These are phyloP conservation scores for Pedetes capensis DNA, from an alignment of 2,113 vertebrate species.

Conservation along the genomic window DNA sequence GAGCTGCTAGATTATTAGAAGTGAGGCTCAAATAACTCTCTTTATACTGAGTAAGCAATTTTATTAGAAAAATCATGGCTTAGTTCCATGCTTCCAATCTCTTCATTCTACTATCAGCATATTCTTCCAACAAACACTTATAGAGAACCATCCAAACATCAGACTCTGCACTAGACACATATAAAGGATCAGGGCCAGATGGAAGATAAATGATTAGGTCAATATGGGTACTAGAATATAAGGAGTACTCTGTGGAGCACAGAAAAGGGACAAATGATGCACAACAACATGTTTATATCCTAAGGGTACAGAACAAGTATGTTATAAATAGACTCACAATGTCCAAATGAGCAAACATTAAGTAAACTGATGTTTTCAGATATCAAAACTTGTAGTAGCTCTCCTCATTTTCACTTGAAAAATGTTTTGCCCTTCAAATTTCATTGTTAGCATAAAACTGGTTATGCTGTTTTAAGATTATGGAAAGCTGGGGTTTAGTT, in stretches of 20 bases:
- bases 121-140: neutral
- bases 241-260: neutral
- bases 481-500: too few relatives aligned
- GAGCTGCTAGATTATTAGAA: neutral
- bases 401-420: neutral
- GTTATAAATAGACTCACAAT: neutral
- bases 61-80: neutral
- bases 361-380: neutral
- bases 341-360: neutral
- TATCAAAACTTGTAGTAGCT: neutral
- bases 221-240: neutral
- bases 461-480: neutral
- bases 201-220: neutral
- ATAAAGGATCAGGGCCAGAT: neutral
- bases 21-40: neutral
- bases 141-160: neutral
- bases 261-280: neutral
- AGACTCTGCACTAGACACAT: neutral
- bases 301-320: neutral
- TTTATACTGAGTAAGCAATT: neutral
- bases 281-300: neutral
- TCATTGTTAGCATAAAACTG: neutral
- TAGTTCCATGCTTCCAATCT: neutral
- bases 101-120: constrained; percentile 5
- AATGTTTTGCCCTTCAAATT: neutral